Conservation (phyloP, 2,888 invertebrate genomes). For the Cheilosia vernalis region DNA sequence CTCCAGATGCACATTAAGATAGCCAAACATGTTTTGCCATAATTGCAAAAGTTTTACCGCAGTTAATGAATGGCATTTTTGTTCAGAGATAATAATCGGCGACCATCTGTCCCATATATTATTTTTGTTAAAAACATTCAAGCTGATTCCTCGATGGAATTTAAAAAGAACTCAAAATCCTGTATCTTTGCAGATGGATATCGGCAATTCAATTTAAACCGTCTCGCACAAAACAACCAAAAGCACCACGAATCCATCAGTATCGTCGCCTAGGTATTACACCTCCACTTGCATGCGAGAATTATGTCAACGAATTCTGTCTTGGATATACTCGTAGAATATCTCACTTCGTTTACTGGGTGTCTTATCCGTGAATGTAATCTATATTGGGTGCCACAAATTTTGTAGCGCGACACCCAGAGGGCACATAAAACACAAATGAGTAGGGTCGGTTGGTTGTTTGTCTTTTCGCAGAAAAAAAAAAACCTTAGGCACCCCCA, state of each 20-base stretch:
- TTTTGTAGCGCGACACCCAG: conserved; percentile 17
- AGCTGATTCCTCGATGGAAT: too few species aligned
- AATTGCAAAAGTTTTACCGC: conserved; percentile 1
- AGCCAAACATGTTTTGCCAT: conserved; percentile 35
- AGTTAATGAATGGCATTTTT: too few species aligned
- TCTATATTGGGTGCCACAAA: conserved; percentile 53
- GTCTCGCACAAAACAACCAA: not conserved
- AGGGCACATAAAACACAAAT: conserved; percentile 35
- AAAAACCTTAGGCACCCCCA: not conserved
- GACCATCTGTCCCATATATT: too few species aligned
- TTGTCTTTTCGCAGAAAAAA: not conserved
- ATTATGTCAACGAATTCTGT: conserved; percentile 1
- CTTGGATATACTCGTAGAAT: conserved; percentile 28
- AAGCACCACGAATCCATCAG: not conserved
- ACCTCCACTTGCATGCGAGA: not conserved
- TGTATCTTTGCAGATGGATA: too few species aligned
- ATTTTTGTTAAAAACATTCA: too few species aligned
- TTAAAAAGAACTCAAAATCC: too few species aligned
- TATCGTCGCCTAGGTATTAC: not conserved
- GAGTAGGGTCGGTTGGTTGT: conserved; percentile 21
- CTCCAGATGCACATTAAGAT: conserved; percentile 31
- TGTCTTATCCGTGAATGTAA: conserved; percentile 48
- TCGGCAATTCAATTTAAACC: not conserved
- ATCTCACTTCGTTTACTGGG: conserved; percentile 31
- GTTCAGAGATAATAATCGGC: too few species aligned